These are phyloP conservation scores for Carterocephalus palaemon DNA, from an alignment of 2,888 invertebrate genomes.

Conservation along the genomic window DNA sequence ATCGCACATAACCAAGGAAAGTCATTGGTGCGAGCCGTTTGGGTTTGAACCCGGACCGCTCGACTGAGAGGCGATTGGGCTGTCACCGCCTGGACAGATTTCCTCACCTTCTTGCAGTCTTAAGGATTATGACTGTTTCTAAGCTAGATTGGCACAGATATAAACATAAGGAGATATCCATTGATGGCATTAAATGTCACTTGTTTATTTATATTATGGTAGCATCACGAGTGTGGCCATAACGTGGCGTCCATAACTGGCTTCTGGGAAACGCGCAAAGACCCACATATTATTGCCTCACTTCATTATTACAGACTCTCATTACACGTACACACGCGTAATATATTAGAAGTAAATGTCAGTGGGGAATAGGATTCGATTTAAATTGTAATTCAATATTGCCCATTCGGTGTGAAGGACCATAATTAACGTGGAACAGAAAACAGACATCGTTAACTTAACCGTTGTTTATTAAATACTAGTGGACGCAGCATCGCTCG, in stretches of 20 bases:
- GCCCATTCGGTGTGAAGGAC: background rate
- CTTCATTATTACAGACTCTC: conserved; percentile 4
- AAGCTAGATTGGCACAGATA: too few relatives aligned
- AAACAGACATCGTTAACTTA: too few relatives aligned
- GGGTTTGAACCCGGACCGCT: too few relatives aligned
- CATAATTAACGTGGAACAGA: background rate
- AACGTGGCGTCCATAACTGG: conserved; percentile 4
- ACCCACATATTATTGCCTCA: conserved; percentile 11
- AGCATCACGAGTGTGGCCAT: conserved; percentile 1
- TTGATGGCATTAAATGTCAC: conserved; percentile 15
- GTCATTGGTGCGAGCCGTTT: too few relatives aligned
- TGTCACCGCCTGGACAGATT: too few relatives aligned
- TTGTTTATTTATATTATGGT: conserved; percentile 13
- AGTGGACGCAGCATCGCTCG: too few relatives aligned
- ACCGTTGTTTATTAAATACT: too few relatives aligned
- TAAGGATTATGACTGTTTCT: too few relatives aligned
- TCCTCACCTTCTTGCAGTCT: too few relatives aligned
- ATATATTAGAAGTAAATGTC: conserved; percentile 12
- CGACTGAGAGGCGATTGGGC: too few relatives aligned
- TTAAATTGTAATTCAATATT: conserved; percentile 6
- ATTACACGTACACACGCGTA: conserved; percentile 8
- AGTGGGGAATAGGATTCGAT: conserved; percentile 9
- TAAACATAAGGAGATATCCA: background rate
- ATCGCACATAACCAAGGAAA: too few relatives aligned
- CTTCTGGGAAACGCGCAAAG: conserved; percentile 9